Evolutionary conservation across 2,888 invertebrate genomes (phyloP), one percentile per base, ranked within the genome.

Genomic region (Galeopsomyia nigrocyanea): DNA sequence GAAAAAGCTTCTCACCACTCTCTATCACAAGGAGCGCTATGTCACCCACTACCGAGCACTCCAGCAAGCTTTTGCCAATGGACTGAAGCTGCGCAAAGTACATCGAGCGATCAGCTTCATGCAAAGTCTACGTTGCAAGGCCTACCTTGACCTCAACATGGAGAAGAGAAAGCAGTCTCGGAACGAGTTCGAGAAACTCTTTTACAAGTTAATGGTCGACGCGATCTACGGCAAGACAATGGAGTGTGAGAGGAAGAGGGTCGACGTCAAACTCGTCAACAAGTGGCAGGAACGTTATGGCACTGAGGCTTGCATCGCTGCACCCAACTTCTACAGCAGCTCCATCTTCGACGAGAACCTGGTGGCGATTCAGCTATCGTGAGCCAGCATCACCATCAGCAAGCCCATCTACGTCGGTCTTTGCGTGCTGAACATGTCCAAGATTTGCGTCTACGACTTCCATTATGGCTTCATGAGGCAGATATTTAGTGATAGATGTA

Each of bases 111-210:
- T 86, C 26, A 66, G 79, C 75, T 86, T 85, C 75, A 67, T 75
- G 2, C 85, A 86, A 71, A 67, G 2, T 77, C n/a, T n/a, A n/a
- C n/a, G n/a, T n/a, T n/a, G n/a, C n/a, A n/a, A n/a, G n/a, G n/a
- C n/a, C n/a, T n/a, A 75, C 50, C 74, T 87, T 49, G 81, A 83
- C 70, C 60, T 75, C 1, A 86, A 85, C 70, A 84, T 84, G 2
- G 72, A 80, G 16, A 75, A 82, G 57, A 63, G 83, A 16, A 79
- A 78, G 76, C 51, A 76, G 10, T 82, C 83, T 14, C 80, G 71
- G 58, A 82, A 79, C 68, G 78, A 80, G 19, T 86, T 84, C 76
- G 82, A 81, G 68, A 86, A 82, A 77, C 81, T 82, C 73, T 81
- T 84, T 71, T 89, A 0, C n/a, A n/a, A n/a, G n/a, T n/a, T n/a